Conservation (phyloP, 2,113 vertebrate genomes). For the Piliocolobus tephrosceles region DNA sequence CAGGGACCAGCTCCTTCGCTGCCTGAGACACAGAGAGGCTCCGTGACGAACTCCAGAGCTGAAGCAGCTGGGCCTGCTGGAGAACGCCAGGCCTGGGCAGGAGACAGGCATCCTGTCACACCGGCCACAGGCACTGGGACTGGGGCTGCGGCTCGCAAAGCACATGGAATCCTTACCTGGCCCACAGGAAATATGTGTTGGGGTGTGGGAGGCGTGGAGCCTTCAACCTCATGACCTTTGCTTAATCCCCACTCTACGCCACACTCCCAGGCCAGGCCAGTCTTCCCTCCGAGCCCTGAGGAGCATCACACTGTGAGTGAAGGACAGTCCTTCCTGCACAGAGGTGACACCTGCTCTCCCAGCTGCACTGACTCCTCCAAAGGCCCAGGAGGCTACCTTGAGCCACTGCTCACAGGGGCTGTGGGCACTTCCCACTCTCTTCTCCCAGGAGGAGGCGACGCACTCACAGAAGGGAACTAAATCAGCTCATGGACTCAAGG, state of each 20-base stretch:
- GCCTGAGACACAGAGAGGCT: not conserved
- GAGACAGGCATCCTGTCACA: fast-evolving
- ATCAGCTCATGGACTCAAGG: fast-evolving
- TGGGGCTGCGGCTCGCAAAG: not conserved
- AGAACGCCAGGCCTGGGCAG: not conserved
- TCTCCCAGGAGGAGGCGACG: not conserved
- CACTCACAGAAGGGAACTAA: not conserved
- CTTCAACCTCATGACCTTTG: not conserved
- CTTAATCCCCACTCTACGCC: fast-evolving
- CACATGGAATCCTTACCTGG: not conserved
- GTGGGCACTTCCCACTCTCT: not conserved
- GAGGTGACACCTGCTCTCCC: not conserved
- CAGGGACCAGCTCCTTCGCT: not conserved
- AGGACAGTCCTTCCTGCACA: not conserved
- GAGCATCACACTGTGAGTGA: not conserved
- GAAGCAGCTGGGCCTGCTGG: not conserved
- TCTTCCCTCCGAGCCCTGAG: not conserved
- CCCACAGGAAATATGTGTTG: too few relatives aligned
- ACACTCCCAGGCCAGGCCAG: not conserved
- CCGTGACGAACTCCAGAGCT: fast-evolving
- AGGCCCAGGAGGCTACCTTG: not conserved
- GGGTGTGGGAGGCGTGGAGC: not conserved
- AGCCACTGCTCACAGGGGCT: not conserved
- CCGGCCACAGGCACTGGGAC: fast-evolving
- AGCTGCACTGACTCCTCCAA: not conserved